Base-by-base conservation (phyloP, 2,888 invertebrate genomes). In the Bombyx huttoni region DNA sequence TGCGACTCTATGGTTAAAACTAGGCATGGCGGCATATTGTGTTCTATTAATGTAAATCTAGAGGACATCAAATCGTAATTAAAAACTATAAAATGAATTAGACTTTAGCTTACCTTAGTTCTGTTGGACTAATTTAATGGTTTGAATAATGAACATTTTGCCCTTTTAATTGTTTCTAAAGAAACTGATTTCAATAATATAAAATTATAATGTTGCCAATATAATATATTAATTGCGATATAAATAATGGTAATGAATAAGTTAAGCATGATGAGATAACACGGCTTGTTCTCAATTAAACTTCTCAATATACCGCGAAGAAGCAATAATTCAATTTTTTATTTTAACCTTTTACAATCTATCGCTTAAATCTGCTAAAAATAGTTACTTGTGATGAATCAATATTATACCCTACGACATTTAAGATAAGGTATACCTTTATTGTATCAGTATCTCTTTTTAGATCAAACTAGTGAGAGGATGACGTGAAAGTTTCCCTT, bases 401-500 rank as follows among this genome's bases (percentile, higher is more conserved):
- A 40, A 40, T 10, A 8, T 10, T 40, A 40, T 7, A 40, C 40
- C 12, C 12, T 40, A 12, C 12, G 40, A 8, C 12, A 40, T 10
- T 40, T 3, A 40, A 12, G 7, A 40, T 40, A 40, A 40, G 40
- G 40, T 40, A 12, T 40, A 10, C 2, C 12, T 40, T 40, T 10
- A 40, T 40, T 40, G 40, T 12, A 40, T 8, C 12, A 10, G 12
- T 40, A 40, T 8, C 3, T 40, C 8, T 40, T 40, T 40, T 40
- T 40, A 40, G 40, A 10, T 40, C 40, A 40, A 8, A 40, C 40
- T 48, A 57, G 67, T 65, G 67, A 68, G 65, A 63, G 67, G 62
- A 61, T 9, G 54, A 51, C 7, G 53, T 55, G 58, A 58, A 55
- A 58, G 58, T 58, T 49, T 52, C 49, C 53, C 51, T 53, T 53